These are phyloP conservation scores for Gorsachius goisagi DNA, from an alignment of 2,113 vertebrate species.

Conservation along the genomic window DNA sequence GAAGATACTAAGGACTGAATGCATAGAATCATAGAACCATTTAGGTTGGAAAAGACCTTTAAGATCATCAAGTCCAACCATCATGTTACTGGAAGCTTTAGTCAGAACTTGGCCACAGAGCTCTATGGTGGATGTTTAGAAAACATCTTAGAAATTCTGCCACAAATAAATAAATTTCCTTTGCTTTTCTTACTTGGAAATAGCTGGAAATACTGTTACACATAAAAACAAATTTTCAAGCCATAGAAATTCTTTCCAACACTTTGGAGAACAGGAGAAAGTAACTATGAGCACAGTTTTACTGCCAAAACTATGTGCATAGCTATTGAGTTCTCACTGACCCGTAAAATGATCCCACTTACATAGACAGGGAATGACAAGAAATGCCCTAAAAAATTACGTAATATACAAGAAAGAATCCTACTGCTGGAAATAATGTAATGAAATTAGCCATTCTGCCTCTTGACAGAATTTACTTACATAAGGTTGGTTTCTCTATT, in stretches of 20 bases:
- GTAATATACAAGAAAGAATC: not conserved
- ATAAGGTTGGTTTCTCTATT: conserved; percentile 53
- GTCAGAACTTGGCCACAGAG: not conserved
- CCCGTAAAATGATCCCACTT: not conserved
- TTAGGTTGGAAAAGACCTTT: too few species aligned
- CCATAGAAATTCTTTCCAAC: not conserved
- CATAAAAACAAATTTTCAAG: not conserved
- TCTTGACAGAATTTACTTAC: conserved; percentile 42
- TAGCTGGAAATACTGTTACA: not conserved
- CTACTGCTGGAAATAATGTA: not conserved
- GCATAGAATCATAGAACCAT: not conserved
- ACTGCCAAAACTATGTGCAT: not conserved
- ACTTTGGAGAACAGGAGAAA: not conserved
- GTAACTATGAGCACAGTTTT: not conserved
- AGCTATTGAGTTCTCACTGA: not conserved
- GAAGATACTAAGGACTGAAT: not conserved
- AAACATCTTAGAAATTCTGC: not conserved
- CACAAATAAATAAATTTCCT: not conserved
- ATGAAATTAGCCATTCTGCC: not conserved
- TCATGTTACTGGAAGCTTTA: not conserved
- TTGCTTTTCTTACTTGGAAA: not conserved
- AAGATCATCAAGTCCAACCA: too few species aligned
- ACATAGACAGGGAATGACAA: not conserved
- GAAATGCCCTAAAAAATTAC: not conserved
- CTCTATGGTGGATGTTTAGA: not conserved